Percentiles rank a stretch among this genome's conserved stretches.
phyloP scores from a whole-genome alignment of 2,797 vertebrate species.

The Macrochelys suwanniensis region DNA sequence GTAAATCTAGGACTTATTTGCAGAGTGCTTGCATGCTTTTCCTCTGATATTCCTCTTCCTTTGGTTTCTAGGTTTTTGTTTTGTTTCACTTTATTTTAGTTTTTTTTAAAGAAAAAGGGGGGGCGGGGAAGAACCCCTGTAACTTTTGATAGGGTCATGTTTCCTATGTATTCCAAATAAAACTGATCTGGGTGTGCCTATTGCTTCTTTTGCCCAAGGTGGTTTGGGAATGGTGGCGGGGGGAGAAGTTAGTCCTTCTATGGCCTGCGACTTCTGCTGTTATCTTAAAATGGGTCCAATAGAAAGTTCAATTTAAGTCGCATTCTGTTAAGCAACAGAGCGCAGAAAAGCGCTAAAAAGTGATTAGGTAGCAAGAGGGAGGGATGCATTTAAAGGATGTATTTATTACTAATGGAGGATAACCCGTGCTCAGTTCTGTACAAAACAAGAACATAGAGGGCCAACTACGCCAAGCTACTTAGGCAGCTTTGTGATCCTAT shows the following conservation, averaged over 20 bases:
- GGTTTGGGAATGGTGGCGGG: background rate
- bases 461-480: background rate
- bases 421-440: background rate
- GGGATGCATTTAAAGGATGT: no score
- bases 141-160: constrained; percentile 37
- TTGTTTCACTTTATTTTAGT: background rate
- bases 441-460: background rate
- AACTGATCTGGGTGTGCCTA: background rate
- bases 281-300: background rate
- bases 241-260: background rate
- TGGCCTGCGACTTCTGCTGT: fast-evolving
- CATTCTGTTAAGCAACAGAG: background rate
- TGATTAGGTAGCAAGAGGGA: background rate
- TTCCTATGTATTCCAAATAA: constrained; percentile 54
- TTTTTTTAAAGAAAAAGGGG: background rate
- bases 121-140: background rate
- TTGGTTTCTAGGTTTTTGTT: background rate
- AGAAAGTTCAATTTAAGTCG: background rate
- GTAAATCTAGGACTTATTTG: background rate
- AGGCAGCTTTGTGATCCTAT: no score
- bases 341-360: background rate
- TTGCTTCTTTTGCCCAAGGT: background rate
- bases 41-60: background rate
- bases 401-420: background rate
- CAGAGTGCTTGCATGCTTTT: background rate